phyloP scores from a whole-genome alignment of 2,113 vertebrate genomes.

The Paracyprichromis sp. region DNA sequence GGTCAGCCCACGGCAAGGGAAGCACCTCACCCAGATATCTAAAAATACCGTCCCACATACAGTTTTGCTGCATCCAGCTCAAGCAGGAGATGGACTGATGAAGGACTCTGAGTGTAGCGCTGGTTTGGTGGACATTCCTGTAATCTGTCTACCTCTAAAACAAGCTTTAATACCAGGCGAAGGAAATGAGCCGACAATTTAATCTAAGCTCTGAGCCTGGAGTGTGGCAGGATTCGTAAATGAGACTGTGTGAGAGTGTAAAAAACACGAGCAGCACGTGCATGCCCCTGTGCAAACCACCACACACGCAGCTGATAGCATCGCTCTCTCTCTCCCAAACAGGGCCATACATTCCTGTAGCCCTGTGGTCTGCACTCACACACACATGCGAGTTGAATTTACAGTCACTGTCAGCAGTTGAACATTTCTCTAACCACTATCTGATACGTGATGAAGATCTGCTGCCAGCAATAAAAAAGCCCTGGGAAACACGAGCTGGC shows the following conservation, averaged over 20 bases:
- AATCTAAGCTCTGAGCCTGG: neutral
- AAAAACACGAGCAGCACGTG: neutral
- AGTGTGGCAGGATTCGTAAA: neutral
- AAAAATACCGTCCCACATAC: conserved; percentile 69
- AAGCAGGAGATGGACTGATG: neutral
- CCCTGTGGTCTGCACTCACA: conserved; percentile 18
- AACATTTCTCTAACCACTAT: conserved; percentile 47
- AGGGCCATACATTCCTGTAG: conserved; percentile 34
- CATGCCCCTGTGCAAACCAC: neutral
- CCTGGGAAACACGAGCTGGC: conserved; percentile 37
- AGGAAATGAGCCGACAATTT: neutral
- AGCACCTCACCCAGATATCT: conserved; percentile 44
- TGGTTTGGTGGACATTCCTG: neutral
- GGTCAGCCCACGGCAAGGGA: conserved; percentile 29
- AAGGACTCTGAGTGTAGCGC: neutral
- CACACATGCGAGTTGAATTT: conserved; percentile 46
- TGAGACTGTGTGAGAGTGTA: neutral
- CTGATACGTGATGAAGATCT: conserved; percentile 39
- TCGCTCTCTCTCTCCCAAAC: neutral
- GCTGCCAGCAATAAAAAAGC: conserved; percentile 29
- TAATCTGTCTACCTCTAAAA: neutral
- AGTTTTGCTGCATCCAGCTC: neutral
- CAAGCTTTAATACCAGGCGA: neutral
- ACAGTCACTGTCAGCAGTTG: conserved; percentile 39
- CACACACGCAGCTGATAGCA: neutral